Conservation (phyloP, 37 sponge, comb jelly and placozoan genomes). For the Ianthella basta region DNA sequence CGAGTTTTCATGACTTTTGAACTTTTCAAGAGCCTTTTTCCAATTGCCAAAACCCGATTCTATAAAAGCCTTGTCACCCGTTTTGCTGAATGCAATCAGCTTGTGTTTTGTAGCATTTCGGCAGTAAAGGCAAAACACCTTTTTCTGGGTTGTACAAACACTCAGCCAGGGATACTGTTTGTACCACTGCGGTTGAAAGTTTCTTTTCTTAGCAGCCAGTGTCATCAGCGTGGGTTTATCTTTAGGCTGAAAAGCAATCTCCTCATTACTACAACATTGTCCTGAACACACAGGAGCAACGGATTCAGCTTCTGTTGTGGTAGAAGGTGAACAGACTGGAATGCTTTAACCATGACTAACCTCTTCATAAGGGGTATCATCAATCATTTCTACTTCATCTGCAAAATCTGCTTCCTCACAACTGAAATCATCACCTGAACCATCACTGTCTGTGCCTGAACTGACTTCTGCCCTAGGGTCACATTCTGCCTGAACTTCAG, state of each 20-base stretch:
- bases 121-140: slow-evolving; percentile 58
- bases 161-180: slow-evolving; percentile 47
- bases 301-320: background rate
- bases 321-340: too few relatives aligned
- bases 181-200: slow-evolving; percentile 46
- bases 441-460: too few relatives aligned
- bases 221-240: slow-evolving; percentile 32
- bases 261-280: slow-evolving; percentile 28
- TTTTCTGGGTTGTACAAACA: slow-evolving; percentile 44
- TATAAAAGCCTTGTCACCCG: slow-evolving; percentile 46
- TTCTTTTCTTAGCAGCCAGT: slow-evolving; percentile 22
- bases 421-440: too few relatives aligned
- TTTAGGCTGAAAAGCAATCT: slow-evolving; percentile 45
- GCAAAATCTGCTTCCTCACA: too few relatives aligned
- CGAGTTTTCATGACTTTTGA: slow-evolving; percentile 44
- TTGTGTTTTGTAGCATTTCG: slow-evolving; percentile 39
- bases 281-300: slow-evolving; percentile 22
- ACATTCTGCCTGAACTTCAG: too few relatives aligned
- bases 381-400: too few relatives aligned
- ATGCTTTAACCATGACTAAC: too few relatives aligned
- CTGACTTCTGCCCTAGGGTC: too few relatives aligned
- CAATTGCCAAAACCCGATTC: slow-evolving; percentile 54
- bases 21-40: slow-evolving; percentile 47
- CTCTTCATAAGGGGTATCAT: too few relatives aligned
- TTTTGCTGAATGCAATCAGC: slow-evolving; percentile 57